These are phyloP conservation scores for Indicator maculatus DNA, from an alignment of 2,113 vertebrate genomes.

Conservation along the genomic window DNA sequence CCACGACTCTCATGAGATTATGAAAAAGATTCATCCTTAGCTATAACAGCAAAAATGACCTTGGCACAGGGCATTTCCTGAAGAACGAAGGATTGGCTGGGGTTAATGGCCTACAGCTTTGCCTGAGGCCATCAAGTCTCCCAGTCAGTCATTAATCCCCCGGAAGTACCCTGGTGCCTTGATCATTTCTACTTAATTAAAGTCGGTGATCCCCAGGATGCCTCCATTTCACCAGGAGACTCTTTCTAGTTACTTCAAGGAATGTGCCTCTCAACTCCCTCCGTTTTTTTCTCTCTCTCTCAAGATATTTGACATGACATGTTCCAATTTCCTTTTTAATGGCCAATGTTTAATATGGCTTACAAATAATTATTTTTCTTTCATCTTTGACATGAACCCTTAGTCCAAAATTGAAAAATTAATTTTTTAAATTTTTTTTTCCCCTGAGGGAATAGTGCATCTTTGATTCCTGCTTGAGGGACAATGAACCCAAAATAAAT, in stretches of 20 bases:
- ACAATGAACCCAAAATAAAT: constrained; percentile 56
- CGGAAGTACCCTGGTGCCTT: constrained; percentile 55
- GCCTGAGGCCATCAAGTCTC: constrained; percentile 57
- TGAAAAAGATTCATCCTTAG: constrained; percentile 37
- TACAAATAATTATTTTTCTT: constrained; percentile 72
- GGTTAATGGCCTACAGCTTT: constrained; percentile 70
- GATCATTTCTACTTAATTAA: constrained; percentile 70
- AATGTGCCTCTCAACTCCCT: constrained; percentile 49
- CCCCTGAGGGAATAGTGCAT: constrained; percentile 28
- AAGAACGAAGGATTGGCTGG: constrained; percentile 44
- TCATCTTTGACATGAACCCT: constrained; percentile 59
- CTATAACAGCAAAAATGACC: constrained; percentile 51
- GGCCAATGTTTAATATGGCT: constrained; percentile 64
- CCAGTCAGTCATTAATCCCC: constrained; percentile 61
- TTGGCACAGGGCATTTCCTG: constrained; percentile 56
- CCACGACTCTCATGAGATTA: constrained; percentile 4
- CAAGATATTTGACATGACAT: constrained; percentile 62
- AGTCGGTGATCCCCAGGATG: constrained; percentile 63
- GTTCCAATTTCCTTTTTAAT: constrained; percentile 71
- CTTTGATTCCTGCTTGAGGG: background rate
- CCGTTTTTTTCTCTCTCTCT: constrained; percentile 18
- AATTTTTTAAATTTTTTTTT: background rate
- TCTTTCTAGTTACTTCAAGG: constrained; percentile 67
- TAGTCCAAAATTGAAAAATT: constrained; percentile 49
- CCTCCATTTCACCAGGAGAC: constrained; percentile 54